Evolutionary conservation across 1,140 invertebrate genomes (phyloP), one percentile per base, ranked within the genome.

Genomic region (Leptopilina clavipes): DNA sequence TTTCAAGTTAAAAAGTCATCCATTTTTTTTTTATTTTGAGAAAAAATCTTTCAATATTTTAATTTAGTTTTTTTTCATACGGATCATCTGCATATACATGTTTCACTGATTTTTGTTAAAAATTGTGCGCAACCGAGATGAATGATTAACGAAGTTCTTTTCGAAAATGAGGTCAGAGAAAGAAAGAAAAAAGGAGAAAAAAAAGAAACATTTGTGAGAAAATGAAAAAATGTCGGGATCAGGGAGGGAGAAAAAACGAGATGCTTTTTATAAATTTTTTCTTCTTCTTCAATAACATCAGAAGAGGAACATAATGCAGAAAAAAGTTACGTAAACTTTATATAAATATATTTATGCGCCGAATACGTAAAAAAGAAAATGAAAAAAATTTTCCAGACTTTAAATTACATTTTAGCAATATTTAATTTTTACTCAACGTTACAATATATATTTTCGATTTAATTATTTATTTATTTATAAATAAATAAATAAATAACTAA

Each of bases 71-170:
- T 14, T 48, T 48, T 48, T 44, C 14, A 14, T 48, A 48, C 3
- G 14, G 45, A 48, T 48, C 14, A 14, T 48, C 45, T 48, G 3
- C 45, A n/a, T n/a, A 48, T 11, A 14, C 45, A 48, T n/a, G 1
- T 48, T 48, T 48, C 12, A 48, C 11, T 14, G 45, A 0, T 48
- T 48, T 48, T 48, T 48, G 45, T 48, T 48, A 3, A 14, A 48
- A 12, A 48, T 48, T 48, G 45, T 48, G n/a, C n/a, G 45, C 45
- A 48, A 48, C 45, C 45, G 45, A 48, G 45, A 48, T 48, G 45
- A 48, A 48, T 14, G 45, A 48, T 48, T 48, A 48, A 48, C 45
- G 45, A n/a, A 48, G 45, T 48, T 48, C 45, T 48, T 48, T 48
- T 48, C 45, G 45, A 14, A 48, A 48, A 48, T 48, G 45, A 48